phyloP scores from a whole-genome alignment of 2,113 vertebrate genomes.

The Pseudolaguvia tuberculata region DNA sequence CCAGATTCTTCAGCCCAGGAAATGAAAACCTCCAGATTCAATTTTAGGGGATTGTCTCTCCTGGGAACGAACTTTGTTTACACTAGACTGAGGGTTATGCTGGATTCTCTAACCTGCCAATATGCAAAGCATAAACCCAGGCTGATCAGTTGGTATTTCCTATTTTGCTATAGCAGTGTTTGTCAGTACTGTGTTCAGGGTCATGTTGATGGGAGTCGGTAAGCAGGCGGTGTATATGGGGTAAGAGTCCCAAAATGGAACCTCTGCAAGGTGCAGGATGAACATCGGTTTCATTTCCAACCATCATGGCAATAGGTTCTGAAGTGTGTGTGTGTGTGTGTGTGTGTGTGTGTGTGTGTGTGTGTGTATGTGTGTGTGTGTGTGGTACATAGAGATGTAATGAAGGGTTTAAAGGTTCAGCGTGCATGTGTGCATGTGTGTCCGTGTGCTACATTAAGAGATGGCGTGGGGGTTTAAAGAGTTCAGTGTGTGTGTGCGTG shows the following conservation, averaged over 20 bases:
- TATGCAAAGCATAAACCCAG: slow-evolving; percentile 12
- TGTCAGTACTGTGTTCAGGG: not conserved
- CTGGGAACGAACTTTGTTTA: slow-evolving; percentile 8
- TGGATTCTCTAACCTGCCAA: slow-evolving; percentile 28
- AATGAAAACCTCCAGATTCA: slow-evolving; percentile 32
- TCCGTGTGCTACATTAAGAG: slow-evolving; percentile 10
- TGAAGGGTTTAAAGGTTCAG: slow-evolving; percentile 37
- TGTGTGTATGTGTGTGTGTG: not conserved
- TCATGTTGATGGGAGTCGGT: not conserved
- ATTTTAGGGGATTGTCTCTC: slow-evolving; percentile 20
- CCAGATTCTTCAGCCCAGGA: slow-evolving; percentile 20
- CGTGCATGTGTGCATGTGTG: slow-evolving; percentile 11
- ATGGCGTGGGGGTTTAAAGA: slow-evolving; percentile 33
- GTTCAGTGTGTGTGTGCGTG: slow-evolving; percentile 29
- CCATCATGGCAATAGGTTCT: slow-evolving; percentile 4
- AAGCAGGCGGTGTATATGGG: not conserved
- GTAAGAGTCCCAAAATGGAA: not conserved
- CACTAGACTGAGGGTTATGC: slow-evolving; percentile 2
- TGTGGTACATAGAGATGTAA: slow-evolving; percentile 26
- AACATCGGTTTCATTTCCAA: slow-evolving; percentile 8
- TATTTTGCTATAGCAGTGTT: slow-evolving; percentile 20
- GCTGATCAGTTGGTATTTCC: slow-evolving; percentile 16
- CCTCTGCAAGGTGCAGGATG: slow-evolving; percentile 33
- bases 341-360: not conserved
- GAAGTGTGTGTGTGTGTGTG: not conserved